A percentile compares a stretch with the other conserved stretches of the same genome.
Evolutionary conservation across 2,888 invertebrate species (phyloP).

Genomic region (Listrodromus nycthemerus): DNA sequence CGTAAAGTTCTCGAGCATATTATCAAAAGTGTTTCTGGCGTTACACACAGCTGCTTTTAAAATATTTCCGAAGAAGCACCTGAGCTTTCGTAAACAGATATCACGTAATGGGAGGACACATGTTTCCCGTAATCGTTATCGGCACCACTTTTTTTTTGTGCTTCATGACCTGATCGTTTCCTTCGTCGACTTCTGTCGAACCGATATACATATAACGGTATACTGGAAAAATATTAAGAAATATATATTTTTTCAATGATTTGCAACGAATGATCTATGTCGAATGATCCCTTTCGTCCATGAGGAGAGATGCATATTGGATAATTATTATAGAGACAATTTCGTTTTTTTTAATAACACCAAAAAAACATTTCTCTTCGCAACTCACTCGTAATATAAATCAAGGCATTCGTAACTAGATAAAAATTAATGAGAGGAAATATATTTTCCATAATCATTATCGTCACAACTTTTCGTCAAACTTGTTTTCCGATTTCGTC

Average conservation of each 20-base stretch:
- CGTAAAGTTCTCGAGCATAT: conserved; percentile 17
- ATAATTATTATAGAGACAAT: neutral
- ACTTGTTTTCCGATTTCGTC: neutral
- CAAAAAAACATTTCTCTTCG: too few relatives aligned
- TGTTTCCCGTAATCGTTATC: neutral
- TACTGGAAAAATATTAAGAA: neutral
- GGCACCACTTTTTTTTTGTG: neutral
- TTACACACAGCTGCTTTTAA: conserved; percentile 10
- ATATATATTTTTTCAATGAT: neutral
- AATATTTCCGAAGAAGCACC: neutral
- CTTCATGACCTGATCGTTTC: neutral
- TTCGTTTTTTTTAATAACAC: too few relatives aligned
- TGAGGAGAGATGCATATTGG: neutral
- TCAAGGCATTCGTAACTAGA: neutral
- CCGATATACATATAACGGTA: neutral
- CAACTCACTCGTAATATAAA: too few relatives aligned
- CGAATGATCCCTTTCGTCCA: neutral
- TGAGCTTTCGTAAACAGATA: conserved; percentile 1
- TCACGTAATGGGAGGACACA: neutral
- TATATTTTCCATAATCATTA: neutral
- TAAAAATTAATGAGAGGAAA: neutral
- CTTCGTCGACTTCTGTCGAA: neutral
- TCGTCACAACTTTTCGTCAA: neutral
- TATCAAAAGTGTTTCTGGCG: conserved; percentile 29
- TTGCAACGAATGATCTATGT: neutral